Evolutionary conservation across 2,888 invertebrate genomes (phyloP).

Genomic region (Falcaria lacertinaria): DNA sequence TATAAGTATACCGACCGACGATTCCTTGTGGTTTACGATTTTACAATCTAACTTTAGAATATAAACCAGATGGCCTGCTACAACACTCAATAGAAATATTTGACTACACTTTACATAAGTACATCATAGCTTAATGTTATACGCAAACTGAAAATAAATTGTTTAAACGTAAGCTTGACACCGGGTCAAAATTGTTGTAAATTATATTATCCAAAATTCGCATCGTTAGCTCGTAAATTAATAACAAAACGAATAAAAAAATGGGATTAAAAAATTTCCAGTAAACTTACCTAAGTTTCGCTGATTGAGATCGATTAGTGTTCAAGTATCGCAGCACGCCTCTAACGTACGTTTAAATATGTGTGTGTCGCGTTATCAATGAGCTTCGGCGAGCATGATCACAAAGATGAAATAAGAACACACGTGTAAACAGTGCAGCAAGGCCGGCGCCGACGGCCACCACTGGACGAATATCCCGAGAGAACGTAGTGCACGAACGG

Average conservation of each 20-base stretch:
- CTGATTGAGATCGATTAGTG: constrained; percentile 37
- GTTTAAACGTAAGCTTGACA: too few relatives aligned
- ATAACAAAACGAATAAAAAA: constrained; percentile 12
- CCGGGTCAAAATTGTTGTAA: too few relatives aligned
- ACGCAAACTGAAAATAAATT: constrained; percentile 9
- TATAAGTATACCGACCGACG: constrained; percentile 46
- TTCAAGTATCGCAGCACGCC: constrained; percentile 24
- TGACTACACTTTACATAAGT: constrained; percentile 42
- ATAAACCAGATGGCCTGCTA: constrained; percentile 76
- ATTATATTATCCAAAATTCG: constrained; percentile 33
- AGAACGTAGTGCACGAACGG: constrained; percentile 66
- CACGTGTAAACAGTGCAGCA: constrained; percentile 69
- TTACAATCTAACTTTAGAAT: constrained; percentile 79
- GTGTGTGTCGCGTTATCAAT: constrained; percentile 62
- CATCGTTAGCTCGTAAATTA: constrained; percentile 15
- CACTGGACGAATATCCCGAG: constrained; percentile 71
- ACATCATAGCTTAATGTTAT: constrained; percentile 10
- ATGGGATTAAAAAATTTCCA: constrained; percentile 11
- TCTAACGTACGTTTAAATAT: constrained; percentile 41
- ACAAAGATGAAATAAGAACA: constrained; percentile 60
- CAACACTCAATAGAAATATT: constrained; percentile 68
- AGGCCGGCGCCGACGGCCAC: constrained; percentile 76
- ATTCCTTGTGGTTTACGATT: constrained; percentile 73
- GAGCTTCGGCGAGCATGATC: constrained; percentile 63
- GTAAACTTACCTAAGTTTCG: constrained; percentile 36